phyloP scores from a whole-genome alignment of 2,888 invertebrate genomes.

The Clunio marinus region DNA sequence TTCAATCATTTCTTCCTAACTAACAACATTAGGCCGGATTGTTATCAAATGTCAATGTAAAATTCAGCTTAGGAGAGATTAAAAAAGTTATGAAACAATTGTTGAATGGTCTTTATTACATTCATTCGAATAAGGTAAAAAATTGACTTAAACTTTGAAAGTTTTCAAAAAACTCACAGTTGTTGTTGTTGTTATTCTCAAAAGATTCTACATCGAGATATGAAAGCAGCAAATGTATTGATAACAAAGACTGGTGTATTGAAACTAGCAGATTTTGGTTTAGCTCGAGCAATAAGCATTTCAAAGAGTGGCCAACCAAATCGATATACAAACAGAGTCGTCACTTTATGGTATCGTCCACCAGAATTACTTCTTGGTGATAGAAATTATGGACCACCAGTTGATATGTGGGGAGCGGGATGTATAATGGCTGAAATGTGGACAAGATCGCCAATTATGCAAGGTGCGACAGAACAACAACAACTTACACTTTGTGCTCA shows the following conservation, averaged over 20 bases:
- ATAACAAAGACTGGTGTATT: conserved; percentile 92
- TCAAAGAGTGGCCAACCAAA: conserved; percentile 80
- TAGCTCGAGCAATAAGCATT: conserved; percentile 89
- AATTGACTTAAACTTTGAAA: not conserved
- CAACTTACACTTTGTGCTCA: conserved; percentile 93
- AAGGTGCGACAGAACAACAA: conserved; percentile 94
- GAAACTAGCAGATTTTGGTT: conserved; percentile 95
- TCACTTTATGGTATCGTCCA: conserved; percentile 89
- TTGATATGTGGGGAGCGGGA: conserved; percentile 71
- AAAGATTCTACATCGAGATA: conserved; percentile 85
- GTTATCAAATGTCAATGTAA: conserved; percentile 89
- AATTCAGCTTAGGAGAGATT: conserved; percentile 93
- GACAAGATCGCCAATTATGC: conserved; percentile 92
- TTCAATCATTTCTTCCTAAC: not conserved
- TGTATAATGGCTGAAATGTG: conserved; percentile 99
- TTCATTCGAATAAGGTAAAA: conserved; percentile 83
- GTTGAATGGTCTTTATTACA: conserved; percentile 85
- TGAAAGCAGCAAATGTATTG: conserved; percentile 98
- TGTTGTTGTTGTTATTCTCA: conserved; percentile 33
- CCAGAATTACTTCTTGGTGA: conserved; percentile 69
- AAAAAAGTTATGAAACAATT: conserved; percentile 90
- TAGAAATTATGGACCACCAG: conserved; percentile 92
- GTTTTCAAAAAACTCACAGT: not conserved
- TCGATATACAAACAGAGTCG: conserved; percentile 95
- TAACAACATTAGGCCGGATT: conserved; percentile 71